A percentile compares a stretch with the other conserved stretches of the same genome.
Conservation (phyloP, 2,888 invertebrate species). For the Ichneumoninae sp. region DNA sequence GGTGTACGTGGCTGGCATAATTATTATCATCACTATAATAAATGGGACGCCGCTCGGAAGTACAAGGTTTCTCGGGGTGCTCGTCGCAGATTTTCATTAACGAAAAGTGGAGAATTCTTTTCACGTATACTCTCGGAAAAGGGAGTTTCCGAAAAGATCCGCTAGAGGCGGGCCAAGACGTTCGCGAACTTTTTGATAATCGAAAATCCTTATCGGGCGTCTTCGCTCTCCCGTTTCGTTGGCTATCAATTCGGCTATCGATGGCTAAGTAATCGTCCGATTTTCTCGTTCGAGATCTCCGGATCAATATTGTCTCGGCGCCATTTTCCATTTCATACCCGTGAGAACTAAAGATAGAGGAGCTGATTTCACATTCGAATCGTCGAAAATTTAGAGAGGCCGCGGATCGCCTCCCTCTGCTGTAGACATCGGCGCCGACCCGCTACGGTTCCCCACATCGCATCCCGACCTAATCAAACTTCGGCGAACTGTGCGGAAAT, state of each 20-base stretch:
- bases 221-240: neutral
- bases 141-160: neutral
- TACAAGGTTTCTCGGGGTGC: constrained; percentile 4
- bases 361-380: constrained; percentile 67
- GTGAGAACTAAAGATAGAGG: constrained; percentile 29
- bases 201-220: neutral
- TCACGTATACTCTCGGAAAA: constrained; percentile 30
- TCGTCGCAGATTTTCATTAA: constrained; percentile 51
- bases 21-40: constrained; percentile 39
- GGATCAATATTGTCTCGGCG: neutral
- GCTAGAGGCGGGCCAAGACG: neutral
- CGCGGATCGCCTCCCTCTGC: constrained; percentile 23
- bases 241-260: neutral
- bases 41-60: constrained; percentile 16
- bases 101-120: constrained; percentile 17
- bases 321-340: constrained; percentile 6
- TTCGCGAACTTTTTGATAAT: neutral
- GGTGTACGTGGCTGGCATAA: constrained; percentile 48
- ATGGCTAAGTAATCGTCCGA: neutral
- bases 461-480: constrained; percentile 75
- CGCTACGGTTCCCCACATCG: constrained; percentile 54
- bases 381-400: constrained; percentile 68
- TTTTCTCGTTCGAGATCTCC: constrained; percentile 9
- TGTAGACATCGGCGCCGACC: constrained; percentile 26
- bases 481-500: constrained; percentile 70